Base-by-base conservation (phyloP, 2,888 invertebrate species). In the Girardia tigrina region DNA sequence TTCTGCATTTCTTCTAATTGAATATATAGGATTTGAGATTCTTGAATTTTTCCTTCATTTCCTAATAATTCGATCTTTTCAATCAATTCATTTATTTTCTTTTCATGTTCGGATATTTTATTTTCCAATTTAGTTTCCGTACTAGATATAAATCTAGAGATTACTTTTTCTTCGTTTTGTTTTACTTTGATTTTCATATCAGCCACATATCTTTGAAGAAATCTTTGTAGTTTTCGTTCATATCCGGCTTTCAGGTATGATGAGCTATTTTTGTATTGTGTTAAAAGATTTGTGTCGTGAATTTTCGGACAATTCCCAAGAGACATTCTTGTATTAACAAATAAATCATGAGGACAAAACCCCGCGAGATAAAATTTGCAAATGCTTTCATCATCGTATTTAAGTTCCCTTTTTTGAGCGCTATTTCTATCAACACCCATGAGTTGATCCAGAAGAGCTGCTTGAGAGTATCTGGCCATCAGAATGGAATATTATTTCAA, bases 291-390 rank as follows among this genome's bases (percentile, higher is more conserved):
- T 81, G 97, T 95, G 85, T 98, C 97, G 81, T 98, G 98, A 6
- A 95, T 90, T 83, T 93, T 91, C 0, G 90, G 88, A 84, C 97
- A 98, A 0, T 89, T 89, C 0, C 86, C 98, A 71, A 98, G 87
- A 84, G 98, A 97, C 16, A 95, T 94, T 82, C 94, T 88, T 0
- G 98, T 98, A 83, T 98, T 98, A 29, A 93, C 92, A 86, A 98
- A 98, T 78, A 98, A 87, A 83, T 98, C 97, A 83, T 97, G 93
- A 0, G 98, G 98, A 83, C 98, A 98, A 84, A 97, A 98, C 81
- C 92, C 93, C 20, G 94, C 94, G 85, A 97, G 87, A 85, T 90
- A 94, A 83, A 92, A 90, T 85, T 94, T 93, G 85, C 97, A 98
- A 81, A 94, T 93, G 93, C 95, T 69, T 6, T 76, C 76, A 75